Percentiles rank a stretch among this genome's conserved stretches.
These are phyloP conservation scores for Moxostoma hubbsi DNA, from an alignment of 2,797 vertebrate genomes.

Conservation along the genomic window DNA sequence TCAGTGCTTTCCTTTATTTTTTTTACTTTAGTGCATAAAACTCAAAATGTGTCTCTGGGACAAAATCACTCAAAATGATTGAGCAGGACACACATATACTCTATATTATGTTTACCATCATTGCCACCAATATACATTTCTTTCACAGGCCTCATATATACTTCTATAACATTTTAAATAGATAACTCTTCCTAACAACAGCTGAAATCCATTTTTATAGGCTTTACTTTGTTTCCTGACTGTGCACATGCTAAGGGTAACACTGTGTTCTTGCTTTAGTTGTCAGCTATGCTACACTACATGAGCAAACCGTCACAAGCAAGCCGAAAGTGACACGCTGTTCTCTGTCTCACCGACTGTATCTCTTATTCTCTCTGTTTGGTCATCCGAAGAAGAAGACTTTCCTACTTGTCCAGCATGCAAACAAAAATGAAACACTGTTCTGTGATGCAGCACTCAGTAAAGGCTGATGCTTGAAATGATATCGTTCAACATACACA, in stretches of 20 bases:
- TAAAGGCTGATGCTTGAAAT: neutral
- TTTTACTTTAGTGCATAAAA: too few relatives aligned
- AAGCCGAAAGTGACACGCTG: constrained; percentile 49
- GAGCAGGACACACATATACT: too few relatives aligned
- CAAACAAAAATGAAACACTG: neutral
- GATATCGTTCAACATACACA: neutral
- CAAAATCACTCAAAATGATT: too few relatives aligned
- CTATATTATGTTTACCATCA: too few relatives aligned
- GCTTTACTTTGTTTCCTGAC: constrained; percentile 28
- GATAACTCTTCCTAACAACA: neutral
- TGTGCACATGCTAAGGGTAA: constrained; percentile 43
- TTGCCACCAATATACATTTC: neutral
- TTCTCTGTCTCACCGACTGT: neutral
- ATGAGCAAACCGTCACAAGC: constrained; percentile 54
- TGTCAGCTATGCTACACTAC: constrained; percentile 58
- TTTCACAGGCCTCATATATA: neutral
- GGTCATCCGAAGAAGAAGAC: constrained; percentile 35
- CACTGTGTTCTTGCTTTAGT: constrained; percentile 52
- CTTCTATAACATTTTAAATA: constrained; percentile 8
- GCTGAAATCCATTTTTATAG: constrained; percentile 30
- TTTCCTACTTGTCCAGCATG: constrained; percentile 22
- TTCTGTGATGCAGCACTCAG: neutral
- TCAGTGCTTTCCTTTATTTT: too few relatives aligned
- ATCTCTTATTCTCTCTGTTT: constrained; percentile 27
- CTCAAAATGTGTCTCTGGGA: too few relatives aligned